These are phyloP conservation scores for Danaus chrysippus DNA, from an alignment of 2,888 invertebrate genomes.

Conservation along the genomic window DNA sequence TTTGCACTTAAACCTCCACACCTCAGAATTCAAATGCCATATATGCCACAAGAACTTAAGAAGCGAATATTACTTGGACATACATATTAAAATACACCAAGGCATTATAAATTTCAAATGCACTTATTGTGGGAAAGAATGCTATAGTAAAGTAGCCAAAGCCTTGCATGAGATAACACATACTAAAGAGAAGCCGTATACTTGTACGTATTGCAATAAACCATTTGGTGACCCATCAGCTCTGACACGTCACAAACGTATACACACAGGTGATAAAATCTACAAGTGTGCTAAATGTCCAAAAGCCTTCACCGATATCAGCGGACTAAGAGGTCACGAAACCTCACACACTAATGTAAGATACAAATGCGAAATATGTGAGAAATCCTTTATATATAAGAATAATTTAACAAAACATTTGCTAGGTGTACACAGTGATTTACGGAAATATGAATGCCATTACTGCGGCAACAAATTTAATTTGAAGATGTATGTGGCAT, in stretches of 20 bases:
- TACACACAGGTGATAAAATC: constrained; percentile 40
- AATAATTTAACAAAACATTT: too few species aligned
- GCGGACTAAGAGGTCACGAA: constrained; percentile 35
- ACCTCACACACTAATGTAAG: constrained; percentile 32
- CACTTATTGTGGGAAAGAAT: constrained; percentile 37
- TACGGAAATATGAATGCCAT: too few species aligned
- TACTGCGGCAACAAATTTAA: too few species aligned
- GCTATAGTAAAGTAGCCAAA: constrained; percentile 19
- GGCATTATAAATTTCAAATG: constrained; percentile 32
- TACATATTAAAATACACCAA: constrained; percentile 28
- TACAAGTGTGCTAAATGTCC: constrained; percentile 40
- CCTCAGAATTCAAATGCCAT: neutral
- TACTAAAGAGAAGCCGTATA: constrained; percentile 36
- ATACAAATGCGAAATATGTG: constrained; percentile 35
- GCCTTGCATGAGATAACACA: constrained; percentile 36
- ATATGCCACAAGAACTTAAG: neutral
- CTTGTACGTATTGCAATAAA: constrained; percentile 39
- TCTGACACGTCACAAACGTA: constrained; percentile 36
- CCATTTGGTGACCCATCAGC: constrained; percentile 41
- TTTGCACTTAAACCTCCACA: neutral
- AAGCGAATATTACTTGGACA: neutral
- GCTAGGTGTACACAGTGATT: too few species aligned
- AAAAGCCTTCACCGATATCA: constrained; percentile 38
- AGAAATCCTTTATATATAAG: constrained; percentile 22
- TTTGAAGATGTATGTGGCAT: too few species aligned